phyloP scores from a whole-genome alignment of 2,113 vertebrate species.

The Pionites leucogaster region DNA sequence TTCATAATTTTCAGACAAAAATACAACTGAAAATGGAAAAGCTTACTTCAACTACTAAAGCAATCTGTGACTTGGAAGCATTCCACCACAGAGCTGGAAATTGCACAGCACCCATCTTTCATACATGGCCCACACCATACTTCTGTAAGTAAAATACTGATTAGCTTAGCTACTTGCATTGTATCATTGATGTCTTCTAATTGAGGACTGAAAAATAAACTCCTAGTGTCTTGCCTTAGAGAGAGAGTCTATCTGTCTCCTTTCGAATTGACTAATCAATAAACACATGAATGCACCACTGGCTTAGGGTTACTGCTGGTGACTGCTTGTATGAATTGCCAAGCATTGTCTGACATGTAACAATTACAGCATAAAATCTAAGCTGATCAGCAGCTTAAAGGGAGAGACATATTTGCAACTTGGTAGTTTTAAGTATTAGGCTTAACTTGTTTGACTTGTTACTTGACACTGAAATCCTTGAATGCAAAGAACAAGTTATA shows the following conservation, averaged over 20 bases:
- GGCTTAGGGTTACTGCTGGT: conserved; percentile 26
- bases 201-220: conserved; percentile 24
- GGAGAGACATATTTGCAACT: background rate
- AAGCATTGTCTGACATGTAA: background rate
- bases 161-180: background rate
- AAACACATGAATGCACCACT: background rate
- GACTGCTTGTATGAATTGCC: background rate
- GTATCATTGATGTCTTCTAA: background rate
- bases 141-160: conserved; percentile 81
- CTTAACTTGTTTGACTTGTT: background rate
- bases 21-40: conserved; percentile 89
- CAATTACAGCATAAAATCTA: background rate
- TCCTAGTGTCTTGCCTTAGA: background rate
- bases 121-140: conserved; percentile 84
- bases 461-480: background rate
- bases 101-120: conserved; percentile 76
- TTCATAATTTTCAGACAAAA: conserved; percentile 69
- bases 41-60: conserved; percentile 80
- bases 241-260: background rate
- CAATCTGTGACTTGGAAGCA: conserved; percentile 84
- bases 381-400: background rate
- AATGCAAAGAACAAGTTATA: background rate
- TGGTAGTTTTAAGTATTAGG: background rate
- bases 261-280: conserved; percentile 24
- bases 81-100: conserved; percentile 76